These are phyloP conservation scores for Notolepis coatsorum DNA, from an alignment of 2,797 vertebrate genomes.

Conservation along the genomic window DNA sequence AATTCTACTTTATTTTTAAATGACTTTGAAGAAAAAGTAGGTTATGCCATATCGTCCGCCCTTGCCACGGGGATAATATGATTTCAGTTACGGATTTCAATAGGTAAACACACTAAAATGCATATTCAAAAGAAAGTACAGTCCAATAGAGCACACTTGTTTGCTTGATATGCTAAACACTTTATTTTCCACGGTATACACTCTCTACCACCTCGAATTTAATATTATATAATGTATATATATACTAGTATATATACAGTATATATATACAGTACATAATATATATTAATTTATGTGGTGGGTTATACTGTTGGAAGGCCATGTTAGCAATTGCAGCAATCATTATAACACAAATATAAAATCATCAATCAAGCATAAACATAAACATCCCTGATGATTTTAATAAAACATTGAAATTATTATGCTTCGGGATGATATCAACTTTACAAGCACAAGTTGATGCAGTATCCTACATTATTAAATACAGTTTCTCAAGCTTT, in stretches of 20 bases:
- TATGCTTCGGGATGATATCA: slow-evolving; percentile 13
- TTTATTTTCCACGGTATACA: no score
- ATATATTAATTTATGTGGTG: no score
- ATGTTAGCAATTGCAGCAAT: background rate
- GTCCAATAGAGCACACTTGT: background rate
- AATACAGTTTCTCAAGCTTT: slow-evolving; percentile 40
- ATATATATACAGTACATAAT: no score
- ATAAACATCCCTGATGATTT: slow-evolving; percentile 23
- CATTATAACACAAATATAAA: background rate
- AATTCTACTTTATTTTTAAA: slow-evolving; percentile 24
- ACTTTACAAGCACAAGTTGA: slow-evolving; percentile 22
- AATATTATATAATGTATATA: no score
- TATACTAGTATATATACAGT: no score
- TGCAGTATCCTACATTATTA: slow-evolving; percentile 14
- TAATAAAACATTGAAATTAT: slow-evolving; percentile 16
- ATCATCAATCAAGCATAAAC: slow-evolving; percentile 9
- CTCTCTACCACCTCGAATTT: no score
- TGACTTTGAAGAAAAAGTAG: slow-evolving; percentile 35
- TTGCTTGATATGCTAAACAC: no score
- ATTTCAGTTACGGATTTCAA: slow-evolving; percentile 27
- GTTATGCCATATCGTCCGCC: slow-evolving; percentile 19
- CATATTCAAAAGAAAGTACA: slow-evolving; percentile 22
- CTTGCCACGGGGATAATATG: slow-evolving; percentile 18
- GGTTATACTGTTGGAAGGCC: background rate
- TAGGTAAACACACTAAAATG: slow-evolving; percentile 29